Evolutionary conservation across 1,140 invertebrate species (phyloP), one percentile per base, ranked within the genome.

Genomic region (Phthorimaea operculella): DNA sequence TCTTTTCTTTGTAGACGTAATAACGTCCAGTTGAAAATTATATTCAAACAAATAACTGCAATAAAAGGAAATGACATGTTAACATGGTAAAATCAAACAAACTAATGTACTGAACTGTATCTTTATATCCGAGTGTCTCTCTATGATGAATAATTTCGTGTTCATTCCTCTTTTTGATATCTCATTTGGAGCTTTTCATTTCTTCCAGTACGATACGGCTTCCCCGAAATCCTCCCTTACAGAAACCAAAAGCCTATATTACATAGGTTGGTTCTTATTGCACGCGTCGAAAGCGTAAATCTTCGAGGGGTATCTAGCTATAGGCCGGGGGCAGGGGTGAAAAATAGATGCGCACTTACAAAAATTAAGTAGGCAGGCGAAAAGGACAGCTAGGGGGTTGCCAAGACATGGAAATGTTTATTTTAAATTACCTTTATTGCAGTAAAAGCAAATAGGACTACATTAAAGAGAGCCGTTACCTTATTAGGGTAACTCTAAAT

Each of bases 291-390:
- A 58, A 60, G 60, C 74, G 72, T 80, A 76, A 78, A 76, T 78
- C 70, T 81, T 79, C 62, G 71, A 72, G 74, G 68, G 60, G 57
- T 66, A 67, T 64, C 61, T 66, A 67, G 66, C 61, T 66, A 64
- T 52, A 52, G 57, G 56, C 53, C 54, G 44, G 48, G 59, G 55
- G 57, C 70, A 67, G 59, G 67, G 67, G 73, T 70, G 68, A 72
- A 66, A 71, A 77, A 75, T 72, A 74, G 72, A 76, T 71, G 71
- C 66, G 72, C 75, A 75, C 68, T 79, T 74, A 73, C 63, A 76
- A 80, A 77, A 75, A 77, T 81, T 77, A 78, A 75, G 66, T 66
- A 73, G 56, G 57, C 44, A 54, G 11, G 12, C 16, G 11, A 47
- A 34, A 56, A 58, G 14, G 44, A 16, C 8, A 47, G 28, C 57